phyloP scores from a whole-genome alignment of 1,140 invertebrate genomes.

The Dendrolimus punctatus region DNA sequence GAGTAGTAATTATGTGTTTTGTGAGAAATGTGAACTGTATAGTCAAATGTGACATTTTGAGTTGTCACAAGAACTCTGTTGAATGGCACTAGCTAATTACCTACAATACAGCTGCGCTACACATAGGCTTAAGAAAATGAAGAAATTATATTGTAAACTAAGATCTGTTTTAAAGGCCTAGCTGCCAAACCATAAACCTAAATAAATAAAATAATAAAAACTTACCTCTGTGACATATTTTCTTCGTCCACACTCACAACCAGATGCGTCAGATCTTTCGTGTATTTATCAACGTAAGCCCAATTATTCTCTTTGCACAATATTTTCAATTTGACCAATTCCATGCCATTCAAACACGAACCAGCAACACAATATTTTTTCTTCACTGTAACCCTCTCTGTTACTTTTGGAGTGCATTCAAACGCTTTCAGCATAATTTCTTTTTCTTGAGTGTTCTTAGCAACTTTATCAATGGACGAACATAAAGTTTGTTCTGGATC shows the following conservation, averaged over 20 bases:
- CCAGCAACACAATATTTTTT: constrained; percentile 40
- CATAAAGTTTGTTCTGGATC: constrained; percentile 41
- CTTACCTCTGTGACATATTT: constrained; percentile 52
- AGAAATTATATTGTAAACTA: background rate
- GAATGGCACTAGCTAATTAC: too few species aligned
- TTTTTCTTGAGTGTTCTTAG: constrained; percentile 49
- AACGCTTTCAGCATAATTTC: constrained; percentile 51
- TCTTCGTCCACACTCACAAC: constrained; percentile 58
- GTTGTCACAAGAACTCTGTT: too few species aligned
- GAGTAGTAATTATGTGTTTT: too few species aligned
- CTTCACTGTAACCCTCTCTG: constrained; percentile 8
- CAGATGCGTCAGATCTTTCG: constrained; percentile 54
- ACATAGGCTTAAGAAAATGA: background rate
- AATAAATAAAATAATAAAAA: constrained; percentile 1
- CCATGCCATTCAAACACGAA: constrained; percentile 35
- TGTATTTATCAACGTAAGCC: constrained; percentile 47
- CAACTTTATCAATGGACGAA: constrained; percentile 25
- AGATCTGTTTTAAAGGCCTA: background rate
- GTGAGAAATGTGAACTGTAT: too few species aligned
- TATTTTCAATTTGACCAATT: constrained; percentile 30
- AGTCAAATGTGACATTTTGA: too few species aligned
- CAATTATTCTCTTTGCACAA: constrained; percentile 40
- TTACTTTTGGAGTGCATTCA: constrained; percentile 23
- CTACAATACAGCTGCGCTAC: too few species aligned
- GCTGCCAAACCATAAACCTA: background rate